Evolutionary conservation across 2,888 invertebrate species (phyloP), one percentile per base, ranked within the genome.

Genomic region (Pogonocherus hispidulus): DNA sequence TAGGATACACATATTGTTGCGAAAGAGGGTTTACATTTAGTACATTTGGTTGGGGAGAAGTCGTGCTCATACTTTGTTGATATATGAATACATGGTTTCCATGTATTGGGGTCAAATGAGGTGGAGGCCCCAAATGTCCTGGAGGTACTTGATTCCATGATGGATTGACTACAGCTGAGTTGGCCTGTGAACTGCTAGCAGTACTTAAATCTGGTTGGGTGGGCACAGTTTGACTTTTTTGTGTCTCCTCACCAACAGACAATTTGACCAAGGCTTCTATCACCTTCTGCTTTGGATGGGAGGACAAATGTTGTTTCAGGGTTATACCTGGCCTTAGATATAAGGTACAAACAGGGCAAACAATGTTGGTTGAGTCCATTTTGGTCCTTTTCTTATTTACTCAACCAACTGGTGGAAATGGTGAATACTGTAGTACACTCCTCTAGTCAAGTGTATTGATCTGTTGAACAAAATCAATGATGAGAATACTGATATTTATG

Each of bases 251-350:
- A 49, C 62, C 67, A 57, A 67, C 72, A 9, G 83, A 74, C 47
- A 84, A 69, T 63, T 82, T 81, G 8, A 84, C 83, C 72, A 95
- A 87, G 20, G 95, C 95, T 83, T 92, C 93, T 77, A 95, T 95
- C 57, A 95, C 94, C 86, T 94, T 94, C 79, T 94, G 94, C 85
- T 95, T 95, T 46, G 95, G 94, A 87, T 95, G 95, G 22, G 94
- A 94, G 82, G 93, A 92, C 84, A 95, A 88, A 84, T 95, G 95
- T 73, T 90, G 90, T 83, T 93, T 93, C 77, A 95, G 86, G 68
- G 92, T 90, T 87, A 95, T 95, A 66, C 94, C 95, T 86, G 93
- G 93, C 77, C 94, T 90, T 76, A 95, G 87, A 85, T 91, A 95
- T 71, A 95, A 87, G 41, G 94, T 95, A 86, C 95, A 95, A 75